Conservation (phyloP, 1,140 invertebrate species). For the Babylonia areolata region DNA sequence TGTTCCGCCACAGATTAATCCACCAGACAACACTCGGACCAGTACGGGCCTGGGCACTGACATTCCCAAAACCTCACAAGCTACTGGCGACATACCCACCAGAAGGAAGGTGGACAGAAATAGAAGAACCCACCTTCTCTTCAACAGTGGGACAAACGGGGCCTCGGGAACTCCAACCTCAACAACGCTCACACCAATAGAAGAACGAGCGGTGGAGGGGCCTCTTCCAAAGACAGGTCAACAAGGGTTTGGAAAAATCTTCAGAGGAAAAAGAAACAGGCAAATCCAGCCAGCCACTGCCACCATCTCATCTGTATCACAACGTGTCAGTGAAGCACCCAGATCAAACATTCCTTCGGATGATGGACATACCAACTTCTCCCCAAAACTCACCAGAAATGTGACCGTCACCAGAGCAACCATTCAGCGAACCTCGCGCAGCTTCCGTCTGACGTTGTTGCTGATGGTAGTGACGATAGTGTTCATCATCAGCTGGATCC, state of each 20-base stretch:
- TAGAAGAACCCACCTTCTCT: background rate
- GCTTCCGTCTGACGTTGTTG: conserved; percentile 32
- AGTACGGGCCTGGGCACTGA: background rate
- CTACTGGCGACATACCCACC: background rate
- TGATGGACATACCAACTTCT: background rate
- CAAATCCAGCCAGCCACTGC: background rate
- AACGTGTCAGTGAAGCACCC: background rate
- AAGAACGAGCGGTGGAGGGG: no score
- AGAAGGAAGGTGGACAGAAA: background rate
- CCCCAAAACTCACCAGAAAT: background rate
- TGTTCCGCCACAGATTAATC: no score
- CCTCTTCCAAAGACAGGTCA: background rate
- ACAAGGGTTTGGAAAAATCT: background rate
- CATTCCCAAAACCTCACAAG: background rate
- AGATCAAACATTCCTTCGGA: background rate
- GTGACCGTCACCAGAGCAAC: background rate
- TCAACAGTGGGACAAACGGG: no score
- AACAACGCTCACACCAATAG: no score
- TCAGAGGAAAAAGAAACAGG: background rate
- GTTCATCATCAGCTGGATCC: conserved; percentile 42
- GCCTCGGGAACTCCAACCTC: no score
- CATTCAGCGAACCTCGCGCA: background rate
- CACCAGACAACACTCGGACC: background rate
- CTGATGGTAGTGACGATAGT: conserved; percentile 37
- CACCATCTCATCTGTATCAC: background rate